Conservation (phyloP, 2,797 vertebrate genomes). For the Manis crassicaudata region DNA sequence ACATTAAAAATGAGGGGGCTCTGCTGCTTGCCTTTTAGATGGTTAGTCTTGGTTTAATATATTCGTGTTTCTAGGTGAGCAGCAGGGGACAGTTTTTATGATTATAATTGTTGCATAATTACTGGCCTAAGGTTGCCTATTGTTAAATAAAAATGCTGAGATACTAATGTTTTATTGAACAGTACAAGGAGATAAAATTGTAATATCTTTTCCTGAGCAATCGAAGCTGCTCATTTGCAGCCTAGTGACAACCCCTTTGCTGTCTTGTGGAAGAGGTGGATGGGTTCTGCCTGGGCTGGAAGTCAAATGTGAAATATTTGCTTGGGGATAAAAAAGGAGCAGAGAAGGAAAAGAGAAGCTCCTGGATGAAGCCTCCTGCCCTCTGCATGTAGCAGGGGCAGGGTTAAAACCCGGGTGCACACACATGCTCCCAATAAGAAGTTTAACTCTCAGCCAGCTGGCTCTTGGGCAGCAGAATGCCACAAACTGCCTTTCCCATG, state of each 20-base stretch:
- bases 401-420: background rate
- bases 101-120: constrained; percentile 92
- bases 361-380: accelerated
- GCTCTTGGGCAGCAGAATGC: background rate
- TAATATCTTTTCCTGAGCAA: constrained; percentile 86
- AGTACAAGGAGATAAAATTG: constrained; percentile 87
- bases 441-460: background rate
- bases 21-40: constrained; percentile 85
- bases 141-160: constrained; percentile 90
- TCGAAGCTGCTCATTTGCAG: constrained; percentile 84
- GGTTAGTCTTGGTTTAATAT: constrained; percentile 87
- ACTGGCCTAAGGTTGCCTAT: constrained; percentile 88
- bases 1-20: constrained; percentile 89
- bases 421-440: background rate
- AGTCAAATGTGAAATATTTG: constrained; percentile 66
- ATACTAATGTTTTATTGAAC: constrained; percentile 90
- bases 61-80: constrained; percentile 88
- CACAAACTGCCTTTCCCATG: background rate
- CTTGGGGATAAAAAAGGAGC: background rate
- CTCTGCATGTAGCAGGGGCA: background rate
- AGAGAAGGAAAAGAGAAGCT: background rate
- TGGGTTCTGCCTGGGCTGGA: constrained; percentile 53
- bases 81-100: constrained; percentile 88
- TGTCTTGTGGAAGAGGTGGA: constrained; percentile 68
- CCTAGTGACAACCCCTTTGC: constrained; percentile 80